A percentile compares a stretch with the other conserved stretches of the same genome.
Evolutionary conservation across 2,113 vertebrate species (phyloP).

Genomic region (cat (Felis catus)): F.catus_Fca126_mat1.0 CM031423.1:70841001-70841500

Average conservation of each 20-base stretch:
- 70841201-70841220: neutral
- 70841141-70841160: neutral
- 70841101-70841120: neutral
- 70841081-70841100: neutral
- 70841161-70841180: neutral
- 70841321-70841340: no score
- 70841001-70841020: neutral
- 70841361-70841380: neutral
- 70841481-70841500: no score
- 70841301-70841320: neutral
- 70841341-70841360: neutral
- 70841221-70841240: neutral
- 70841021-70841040: neutral
- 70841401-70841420: neutral
- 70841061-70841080: no score
- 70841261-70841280: neutral
- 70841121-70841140: neutral
- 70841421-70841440: neutral
- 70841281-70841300: fast-evolving
- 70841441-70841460: neutral
- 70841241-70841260: neutral
- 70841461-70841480: neutral
- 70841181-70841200: neutral
- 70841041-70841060: fast-evolving
- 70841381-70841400: neutral